phyloP scores from a whole-genome alignment of 2,888 invertebrate species.

The Ctena decussata region DNA sequence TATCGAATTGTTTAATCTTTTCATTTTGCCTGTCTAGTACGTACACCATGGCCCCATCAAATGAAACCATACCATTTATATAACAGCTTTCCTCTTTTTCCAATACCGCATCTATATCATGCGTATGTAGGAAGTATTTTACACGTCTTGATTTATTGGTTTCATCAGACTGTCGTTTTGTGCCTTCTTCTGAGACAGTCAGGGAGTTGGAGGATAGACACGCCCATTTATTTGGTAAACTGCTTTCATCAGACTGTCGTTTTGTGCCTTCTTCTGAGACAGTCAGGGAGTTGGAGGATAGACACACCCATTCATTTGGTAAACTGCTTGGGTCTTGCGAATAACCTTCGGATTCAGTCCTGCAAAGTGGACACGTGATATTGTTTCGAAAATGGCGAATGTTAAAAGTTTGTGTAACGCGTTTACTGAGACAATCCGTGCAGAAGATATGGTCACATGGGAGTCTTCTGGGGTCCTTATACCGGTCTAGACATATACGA shows the following conservation, averaged over 20 bases:
- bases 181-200: constrained; percentile 19
- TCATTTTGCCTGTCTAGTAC: constrained; percentile 1
- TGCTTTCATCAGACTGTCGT: background rate
- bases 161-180: background rate
- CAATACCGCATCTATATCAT: background rate
- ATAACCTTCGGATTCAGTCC: background rate
- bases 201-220: constrained; percentile 32
- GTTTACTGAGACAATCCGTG: constrained; percentile 23
- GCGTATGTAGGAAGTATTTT: background rate
- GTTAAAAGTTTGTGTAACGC: constrained; percentile 19
- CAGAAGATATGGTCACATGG: constrained; percentile 57
- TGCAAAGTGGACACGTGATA: constrained; percentile 46
- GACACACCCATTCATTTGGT: constrained; percentile 25
- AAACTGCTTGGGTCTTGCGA: background rate
- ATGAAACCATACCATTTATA: background rate
- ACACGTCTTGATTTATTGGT: background rate
- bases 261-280: constrained; percentile 15
- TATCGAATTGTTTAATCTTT: background rate
- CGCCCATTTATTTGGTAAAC: constrained; percentile 16
- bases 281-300: constrained; percentile 34
- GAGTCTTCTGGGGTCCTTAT: constrained; percentile 23
- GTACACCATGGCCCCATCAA: background rate
- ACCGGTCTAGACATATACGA: constrained; percentile 47
- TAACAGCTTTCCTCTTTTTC: background rate
- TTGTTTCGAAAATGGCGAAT: background rate